phyloP scores from a whole-genome alignment of 2,113 vertebrate species.

The Raphicerus campestris region DNA sequence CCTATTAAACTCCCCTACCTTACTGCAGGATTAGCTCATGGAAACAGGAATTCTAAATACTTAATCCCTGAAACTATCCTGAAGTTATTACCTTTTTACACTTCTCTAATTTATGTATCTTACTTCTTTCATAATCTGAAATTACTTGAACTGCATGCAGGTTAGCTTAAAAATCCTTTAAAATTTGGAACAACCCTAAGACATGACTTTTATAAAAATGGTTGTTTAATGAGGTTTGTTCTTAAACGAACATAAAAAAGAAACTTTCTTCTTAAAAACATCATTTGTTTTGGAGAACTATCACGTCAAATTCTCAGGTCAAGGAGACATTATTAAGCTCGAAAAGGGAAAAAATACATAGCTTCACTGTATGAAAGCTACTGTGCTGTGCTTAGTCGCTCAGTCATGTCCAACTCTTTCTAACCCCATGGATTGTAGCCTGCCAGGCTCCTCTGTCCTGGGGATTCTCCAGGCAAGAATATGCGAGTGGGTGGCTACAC shows the following conservation, averaged over 20 bases:
- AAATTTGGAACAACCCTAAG: not conserved
- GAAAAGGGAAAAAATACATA: not conserved
- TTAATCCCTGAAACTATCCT: not conserved
- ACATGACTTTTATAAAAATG: not conserved
- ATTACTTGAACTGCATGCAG: not conserved
- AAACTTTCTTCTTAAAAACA: constrained; percentile 11
- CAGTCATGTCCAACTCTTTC: not conserved
- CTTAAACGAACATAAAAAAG: constrained; percentile 11
- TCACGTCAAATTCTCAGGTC: constrained; percentile 27
- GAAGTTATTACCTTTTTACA: not conserved
- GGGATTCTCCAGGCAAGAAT: not conserved
- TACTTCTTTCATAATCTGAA: not conserved
- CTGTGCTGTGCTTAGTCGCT: not conserved
- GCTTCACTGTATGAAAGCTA: not conserved
- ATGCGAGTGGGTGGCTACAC: not conserved
- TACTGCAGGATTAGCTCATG: not conserved
- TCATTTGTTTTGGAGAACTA: not conserved
- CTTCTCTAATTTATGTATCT: not conserved
- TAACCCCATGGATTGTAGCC: not conserved
- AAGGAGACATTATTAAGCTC: not conserved
- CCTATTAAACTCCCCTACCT: not conserved
- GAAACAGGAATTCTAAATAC: not conserved
- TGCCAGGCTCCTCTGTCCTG: not conserved
- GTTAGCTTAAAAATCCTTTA: constrained; percentile 14
- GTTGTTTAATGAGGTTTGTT: not conserved